phyloP scores from a whole-genome alignment of 2,888 invertebrate species.

The Troides helena region DNA sequence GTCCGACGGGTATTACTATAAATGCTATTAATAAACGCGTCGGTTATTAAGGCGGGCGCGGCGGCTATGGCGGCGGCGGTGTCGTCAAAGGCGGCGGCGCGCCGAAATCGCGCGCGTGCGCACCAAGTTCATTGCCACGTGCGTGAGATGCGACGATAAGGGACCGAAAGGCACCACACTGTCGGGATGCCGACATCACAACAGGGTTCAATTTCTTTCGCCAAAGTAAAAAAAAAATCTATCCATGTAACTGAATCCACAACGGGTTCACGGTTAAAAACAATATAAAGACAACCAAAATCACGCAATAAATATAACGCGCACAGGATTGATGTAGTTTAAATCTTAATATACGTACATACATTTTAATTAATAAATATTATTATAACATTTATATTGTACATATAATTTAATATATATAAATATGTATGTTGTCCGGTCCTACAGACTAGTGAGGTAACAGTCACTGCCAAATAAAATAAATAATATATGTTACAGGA shows the following conservation, averaged over 20 bases:
- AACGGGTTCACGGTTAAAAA: not conserved
- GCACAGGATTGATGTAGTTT: no score
- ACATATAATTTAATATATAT: no score
- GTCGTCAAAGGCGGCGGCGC: conserved; percentile 38
- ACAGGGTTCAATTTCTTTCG: not conserved
- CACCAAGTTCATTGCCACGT: conserved; percentile 63
- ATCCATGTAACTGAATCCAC: not conserved
- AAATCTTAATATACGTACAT: no score
- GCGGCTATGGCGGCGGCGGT: conserved; percentile 13
- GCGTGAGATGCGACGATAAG: conserved; percentile 56
- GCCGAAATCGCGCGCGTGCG: conserved; percentile 34
- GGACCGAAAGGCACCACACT: conserved; percentile 42
- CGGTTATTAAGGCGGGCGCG: conserved; percentile 24
- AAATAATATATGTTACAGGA: no score
- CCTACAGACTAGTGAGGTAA: no score
- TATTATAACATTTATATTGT: no score
- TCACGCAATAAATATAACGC: not conserved
- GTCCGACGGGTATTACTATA: conserved; percentile 26
- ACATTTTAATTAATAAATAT: no score
- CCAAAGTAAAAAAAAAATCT: not conserved
- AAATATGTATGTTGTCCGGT: no score
- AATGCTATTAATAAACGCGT: conserved; percentile 24
- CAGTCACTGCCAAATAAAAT: no score
- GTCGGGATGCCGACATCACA: conserved; percentile 28
- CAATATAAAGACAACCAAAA: not conserved